These are phyloP conservation scores for Vimba vimba DNA, from an alignment of 2,113 vertebrate species.

Conservation along the genomic window DNA sequence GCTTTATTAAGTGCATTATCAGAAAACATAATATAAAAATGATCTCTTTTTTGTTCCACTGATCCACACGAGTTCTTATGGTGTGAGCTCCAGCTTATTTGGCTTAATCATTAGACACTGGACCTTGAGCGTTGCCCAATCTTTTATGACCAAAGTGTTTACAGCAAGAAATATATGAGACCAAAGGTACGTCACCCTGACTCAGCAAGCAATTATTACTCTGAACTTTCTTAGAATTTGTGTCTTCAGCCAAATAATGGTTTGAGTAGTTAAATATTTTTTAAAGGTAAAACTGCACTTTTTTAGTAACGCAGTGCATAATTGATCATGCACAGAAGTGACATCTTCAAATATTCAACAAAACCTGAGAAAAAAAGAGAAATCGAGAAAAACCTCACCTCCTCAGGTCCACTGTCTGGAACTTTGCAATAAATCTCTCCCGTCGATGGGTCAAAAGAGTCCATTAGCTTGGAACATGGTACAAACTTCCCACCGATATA, in stretches of 20 bases:
- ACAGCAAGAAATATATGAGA: conserved; percentile 48
- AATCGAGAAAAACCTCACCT: conserved; percentile 78
- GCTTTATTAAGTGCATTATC: background rate
- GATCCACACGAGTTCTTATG: background rate
- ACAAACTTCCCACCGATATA: conserved; percentile 90
- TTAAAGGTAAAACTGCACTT: background rate
- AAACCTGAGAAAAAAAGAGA: background rate
- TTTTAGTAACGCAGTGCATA: background rate
- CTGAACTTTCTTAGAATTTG: conserved; percentile 6
- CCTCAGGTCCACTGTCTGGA: conserved; percentile 87
- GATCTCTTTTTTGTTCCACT: background rate
- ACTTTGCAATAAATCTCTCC: conserved; percentile 90
- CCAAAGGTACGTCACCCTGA: conserved; percentile 63
- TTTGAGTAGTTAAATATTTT: background rate
- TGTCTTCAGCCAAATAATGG: background rate
- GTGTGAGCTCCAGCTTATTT: conserved; percentile 6
- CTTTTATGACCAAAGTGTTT: conserved; percentile 38
- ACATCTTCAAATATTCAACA: background rate
- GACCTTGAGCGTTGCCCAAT: background rate
- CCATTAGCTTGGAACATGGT: conserved; percentile 80
- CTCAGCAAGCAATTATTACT: background rate
- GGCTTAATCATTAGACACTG: conserved; percentile 63
- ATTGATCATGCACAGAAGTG: background rate
- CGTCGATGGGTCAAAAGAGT: conserved; percentile 89
- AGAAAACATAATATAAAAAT: background rate